Base-by-base conservation (phyloP, 2,113 vertebrate species). In the Myodes glareolus region DNA sequence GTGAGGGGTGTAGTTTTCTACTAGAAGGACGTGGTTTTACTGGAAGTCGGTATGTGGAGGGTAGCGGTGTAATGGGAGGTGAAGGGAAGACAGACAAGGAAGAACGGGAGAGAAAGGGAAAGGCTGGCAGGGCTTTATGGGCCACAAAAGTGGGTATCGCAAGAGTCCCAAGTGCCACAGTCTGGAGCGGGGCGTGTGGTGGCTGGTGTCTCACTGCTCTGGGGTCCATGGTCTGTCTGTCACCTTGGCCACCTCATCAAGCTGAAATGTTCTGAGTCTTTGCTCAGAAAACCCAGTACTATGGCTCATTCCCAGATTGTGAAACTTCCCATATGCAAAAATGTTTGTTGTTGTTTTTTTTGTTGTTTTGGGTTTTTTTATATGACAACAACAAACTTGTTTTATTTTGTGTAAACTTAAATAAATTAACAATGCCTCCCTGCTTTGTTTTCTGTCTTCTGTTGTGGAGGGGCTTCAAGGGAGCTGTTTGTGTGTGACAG, bases 401-500 rank as follows among this genome's bases (percentile, higher is more conserved):
- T 42, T 86, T 58, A 39, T 58, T 52, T 88, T 94, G 29, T 29
- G 75, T 93, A 55, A 96, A 92, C 73, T 73, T 55, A 92, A 97
- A 97, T 97, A 97, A 95, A 97, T 90, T 77, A n/a, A 76, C 45
- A 92, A 94, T 70, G 61, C 39, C 25, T 25, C 45, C 63, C 23
- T n/a, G 19, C 55, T 90, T 68, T 63, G 55, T 75, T 88, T 91
- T 50, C 92, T 63, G 75, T 88, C 1, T 8, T 65, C 39, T n/a
- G 36, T 65, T 2, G 3, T 91, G 45, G 61, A 96, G 89, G 82
- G 93, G 90, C 90, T 96, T 95, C 19, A 0, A 88, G 82, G 67
- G 55, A 91, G 87, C 36, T 75, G 82, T 81, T 86, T 95, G 89
- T 93, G 82, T 80, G 88, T 91, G 58, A 94, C n/a, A 93, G 90